phyloP scores from a whole-genome alignment of 2,888 invertebrate species.

The Crioceris asparagi region DNA sequence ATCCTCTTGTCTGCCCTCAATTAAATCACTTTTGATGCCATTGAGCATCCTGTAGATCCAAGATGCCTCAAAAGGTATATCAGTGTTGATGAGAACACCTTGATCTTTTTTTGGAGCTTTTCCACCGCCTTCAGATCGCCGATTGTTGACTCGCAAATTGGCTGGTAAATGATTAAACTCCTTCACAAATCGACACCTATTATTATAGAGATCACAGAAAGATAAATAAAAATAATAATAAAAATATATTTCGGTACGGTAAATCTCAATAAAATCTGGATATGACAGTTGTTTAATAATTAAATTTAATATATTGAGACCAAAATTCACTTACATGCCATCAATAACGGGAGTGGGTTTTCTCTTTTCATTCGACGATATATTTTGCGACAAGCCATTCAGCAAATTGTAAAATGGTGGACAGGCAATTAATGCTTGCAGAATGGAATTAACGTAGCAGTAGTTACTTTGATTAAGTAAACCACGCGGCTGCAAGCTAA shows the following conservation, averaged over 20 bases:
- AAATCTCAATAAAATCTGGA: neutral
- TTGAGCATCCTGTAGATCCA: slow-evolving; percentile 77
- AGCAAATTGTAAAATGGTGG: slow-evolving; percentile 91
- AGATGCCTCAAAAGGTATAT: slow-evolving; percentile 81
- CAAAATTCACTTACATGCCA: slow-evolving; percentile 64
- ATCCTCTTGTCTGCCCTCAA: slow-evolving; percentile 90
- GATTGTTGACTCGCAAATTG: slow-evolving; percentile 38
- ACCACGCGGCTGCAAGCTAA: slow-evolving; percentile 79
- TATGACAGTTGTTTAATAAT: too few relatives aligned
- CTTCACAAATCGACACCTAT: slow-evolving; percentile 63
- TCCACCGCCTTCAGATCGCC: slow-evolving; percentile 37
- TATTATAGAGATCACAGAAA: slow-evolving; percentile 11
- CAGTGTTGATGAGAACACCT: slow-evolving; percentile 44
- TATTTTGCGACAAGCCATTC: slow-evolving; percentile 61
- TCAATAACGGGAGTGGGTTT: slow-evolving; percentile 75
- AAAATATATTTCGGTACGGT: neutral
- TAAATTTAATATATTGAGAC: neutral
- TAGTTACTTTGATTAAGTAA: slow-evolving; percentile 89
- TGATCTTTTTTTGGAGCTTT: slow-evolving; percentile 30
- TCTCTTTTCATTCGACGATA: slow-evolving; percentile 39
- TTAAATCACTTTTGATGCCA: slow-evolving; percentile 59
- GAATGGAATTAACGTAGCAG: slow-evolving; percentile 92
- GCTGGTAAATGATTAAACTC: slow-evolving; percentile 64
- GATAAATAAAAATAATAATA: neutral
- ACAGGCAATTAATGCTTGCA: slow-evolving; percentile 89